A percentile compares a stretch with the other conserved stretches of the same genome.
phyloP scores from a whole-genome alignment of 2,113 vertebrate genomes.

The Formicarius rufipectus region DNA sequence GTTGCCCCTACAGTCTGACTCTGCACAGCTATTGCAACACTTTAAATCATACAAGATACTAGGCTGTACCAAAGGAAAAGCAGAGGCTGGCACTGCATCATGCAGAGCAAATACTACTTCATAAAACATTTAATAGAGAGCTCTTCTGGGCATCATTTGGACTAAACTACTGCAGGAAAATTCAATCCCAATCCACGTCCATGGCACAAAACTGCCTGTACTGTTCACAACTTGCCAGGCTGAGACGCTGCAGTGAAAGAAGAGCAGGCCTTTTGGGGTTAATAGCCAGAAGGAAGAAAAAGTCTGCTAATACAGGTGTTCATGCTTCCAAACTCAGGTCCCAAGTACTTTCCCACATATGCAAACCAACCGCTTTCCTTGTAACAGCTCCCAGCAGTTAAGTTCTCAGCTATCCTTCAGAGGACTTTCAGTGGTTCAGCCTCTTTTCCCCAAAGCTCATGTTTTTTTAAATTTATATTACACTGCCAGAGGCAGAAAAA shows the following conservation, averaged over 20 bases:
- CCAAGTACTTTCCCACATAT: neutral
- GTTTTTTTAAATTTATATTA: neutral
- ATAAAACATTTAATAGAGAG: constrained; percentile 54
- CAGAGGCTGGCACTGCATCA: neutral
- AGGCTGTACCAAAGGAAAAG: neutral
- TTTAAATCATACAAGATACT: neutral
- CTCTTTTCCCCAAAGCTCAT: neutral
- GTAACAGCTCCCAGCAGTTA: neutral
- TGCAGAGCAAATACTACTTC: constrained; percentile 5
- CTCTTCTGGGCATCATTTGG: constrained; percentile 59
- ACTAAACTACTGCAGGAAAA: constrained; percentile 41
- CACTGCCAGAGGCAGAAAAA: neutral
- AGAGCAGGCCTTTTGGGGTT: neutral
- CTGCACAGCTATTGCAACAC: neutral
- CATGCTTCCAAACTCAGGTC: neutral
- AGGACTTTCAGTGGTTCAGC: neutral
- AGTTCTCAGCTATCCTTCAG: neutral
- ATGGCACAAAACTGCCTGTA: neutral
- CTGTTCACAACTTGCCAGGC: neutral
- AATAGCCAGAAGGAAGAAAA: neutral
- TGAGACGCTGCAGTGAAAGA: neutral
- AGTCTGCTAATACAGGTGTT: neutral
- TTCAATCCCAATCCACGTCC: neutral
- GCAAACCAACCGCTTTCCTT: neutral
- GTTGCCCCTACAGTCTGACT: neutral